phyloP scores from a whole-genome alignment of 1,140 invertebrate species.

The Ctenoplectra terminalis region DNA sequence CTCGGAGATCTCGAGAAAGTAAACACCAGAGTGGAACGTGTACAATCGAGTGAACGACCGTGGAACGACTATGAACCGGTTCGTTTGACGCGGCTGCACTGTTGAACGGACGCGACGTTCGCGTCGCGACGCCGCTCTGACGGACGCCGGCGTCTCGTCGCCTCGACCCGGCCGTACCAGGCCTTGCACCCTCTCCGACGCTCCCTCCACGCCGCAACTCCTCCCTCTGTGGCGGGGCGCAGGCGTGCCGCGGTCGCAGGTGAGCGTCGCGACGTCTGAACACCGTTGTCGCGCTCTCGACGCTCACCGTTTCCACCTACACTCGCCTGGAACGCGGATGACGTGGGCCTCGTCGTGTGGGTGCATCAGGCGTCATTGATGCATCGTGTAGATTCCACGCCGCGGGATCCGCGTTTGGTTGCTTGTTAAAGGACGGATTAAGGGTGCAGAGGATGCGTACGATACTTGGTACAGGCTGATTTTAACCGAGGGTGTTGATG shows the following conservation, averaged over 20 bases:
- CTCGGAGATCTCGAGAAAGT: not conserved
- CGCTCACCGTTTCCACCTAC: constrained; percentile 21
- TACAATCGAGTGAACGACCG: not conserved
- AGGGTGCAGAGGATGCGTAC: too few relatives aligned
- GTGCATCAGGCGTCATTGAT: constrained; percentile 20
- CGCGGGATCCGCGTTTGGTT: not conserved
- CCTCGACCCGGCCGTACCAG: constrained; percentile 75
- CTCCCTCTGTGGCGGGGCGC: constrained; percentile 53
- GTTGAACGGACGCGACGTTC: constrained; percentile 68
- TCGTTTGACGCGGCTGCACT: too few relatives aligned
- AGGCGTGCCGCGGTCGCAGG: constrained; percentile 61
- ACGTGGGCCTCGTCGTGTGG: constrained; percentile 14
- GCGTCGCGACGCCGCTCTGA: constrained; percentile 77
- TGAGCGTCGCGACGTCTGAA: too few relatives aligned
- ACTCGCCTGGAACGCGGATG: not conserved
- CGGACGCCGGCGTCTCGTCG: constrained; percentile 69
- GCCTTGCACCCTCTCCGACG: constrained; percentile 61
- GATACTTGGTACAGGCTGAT: too few relatives aligned
- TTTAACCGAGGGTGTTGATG: too few relatives aligned
- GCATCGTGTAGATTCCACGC: not conserved
- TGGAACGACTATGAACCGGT: too few relatives aligned
- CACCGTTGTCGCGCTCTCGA: too few relatives aligned
- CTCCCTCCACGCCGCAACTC: constrained; percentile 44
- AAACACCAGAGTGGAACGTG: constrained; percentile 6
- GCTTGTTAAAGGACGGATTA: too few relatives aligned